These are phyloP conservation scores for Machaerirhynchus nigripectus DNA, from an alignment of 2,113 vertebrate genomes.

Conservation along the genomic window DNA sequence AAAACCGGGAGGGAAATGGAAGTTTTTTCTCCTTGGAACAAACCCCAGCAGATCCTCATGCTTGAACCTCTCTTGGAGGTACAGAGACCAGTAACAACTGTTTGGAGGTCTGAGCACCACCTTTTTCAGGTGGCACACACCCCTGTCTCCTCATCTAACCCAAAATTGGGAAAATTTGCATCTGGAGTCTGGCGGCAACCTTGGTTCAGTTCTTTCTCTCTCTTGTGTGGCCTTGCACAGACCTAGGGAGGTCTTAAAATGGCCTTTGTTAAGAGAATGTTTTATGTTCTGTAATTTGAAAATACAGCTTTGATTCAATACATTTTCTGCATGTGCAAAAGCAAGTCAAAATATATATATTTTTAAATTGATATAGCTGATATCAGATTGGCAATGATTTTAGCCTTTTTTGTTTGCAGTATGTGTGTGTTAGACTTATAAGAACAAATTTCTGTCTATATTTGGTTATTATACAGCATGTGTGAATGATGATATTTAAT, in stretches of 20 bases:
- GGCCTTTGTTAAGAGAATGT: not conserved
- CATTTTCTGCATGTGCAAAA: not conserved
- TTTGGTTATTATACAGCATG: not conserved
- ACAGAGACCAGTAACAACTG: not conserved
- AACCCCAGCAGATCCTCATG: not conserved
- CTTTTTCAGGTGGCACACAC: not conserved
- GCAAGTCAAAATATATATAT: not conserved
- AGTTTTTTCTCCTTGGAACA: not conserved
- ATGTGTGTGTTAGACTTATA: not conserved
- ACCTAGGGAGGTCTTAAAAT: not conserved
- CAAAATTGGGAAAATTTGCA: not conserved
- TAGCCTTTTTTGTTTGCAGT: not conserved
- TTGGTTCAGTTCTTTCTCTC: not conserved
- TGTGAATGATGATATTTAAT: not conserved
- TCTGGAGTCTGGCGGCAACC: rapidly evolving
- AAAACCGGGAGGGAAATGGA: not conserved
- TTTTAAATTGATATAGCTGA: not conserved
- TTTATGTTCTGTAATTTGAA: not conserved
- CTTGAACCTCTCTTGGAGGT: not conserved
- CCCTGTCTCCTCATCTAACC: not conserved
- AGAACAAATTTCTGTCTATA: not conserved
- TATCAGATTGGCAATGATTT: not conserved
- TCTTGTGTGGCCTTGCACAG: not conserved
- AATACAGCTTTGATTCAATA: not conserved
- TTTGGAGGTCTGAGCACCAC: not conserved